A percentile compares a stretch with the other conserved stretches of the same genome.
Conservation (phyloP, 1,140 invertebrate genomes). For the Neuroterus valhalla region DNA sequence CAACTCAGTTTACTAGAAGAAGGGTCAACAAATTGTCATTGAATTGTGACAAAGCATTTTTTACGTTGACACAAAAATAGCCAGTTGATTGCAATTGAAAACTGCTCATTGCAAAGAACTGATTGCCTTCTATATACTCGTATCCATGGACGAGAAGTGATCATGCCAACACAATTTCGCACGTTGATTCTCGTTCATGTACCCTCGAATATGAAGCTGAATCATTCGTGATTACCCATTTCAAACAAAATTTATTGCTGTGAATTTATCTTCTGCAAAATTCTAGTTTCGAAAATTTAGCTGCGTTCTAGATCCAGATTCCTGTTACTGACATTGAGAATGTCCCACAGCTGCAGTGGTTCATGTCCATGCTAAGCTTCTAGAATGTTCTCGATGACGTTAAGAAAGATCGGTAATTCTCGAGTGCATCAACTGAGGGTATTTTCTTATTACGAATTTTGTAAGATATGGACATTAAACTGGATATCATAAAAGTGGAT, state of each 20-base stretch:
- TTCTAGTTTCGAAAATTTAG: neutral
- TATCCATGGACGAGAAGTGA: neutral
- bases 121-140: slow-evolving; percentile 19
- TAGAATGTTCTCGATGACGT: too few species aligned
- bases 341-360: too few species aligned
- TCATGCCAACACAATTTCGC: slow-evolving; percentile 11
- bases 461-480: slow-evolving; percentile 38
- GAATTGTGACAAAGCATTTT: slow-evolving; percentile 10
- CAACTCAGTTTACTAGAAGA: neutral
- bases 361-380: too few species aligned
- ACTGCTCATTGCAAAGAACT: slow-evolving; percentile 1
- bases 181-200: slow-evolving; percentile 7
- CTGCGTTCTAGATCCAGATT: too few species aligned
- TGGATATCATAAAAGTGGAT: slow-evolving; percentile 46
- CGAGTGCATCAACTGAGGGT: neutral
- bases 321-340: too few species aligned
- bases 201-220: neutral
- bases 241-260: neutral
- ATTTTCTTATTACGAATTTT: slow-evolving; percentile 5
- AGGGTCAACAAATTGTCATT: neutral
- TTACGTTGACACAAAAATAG: neutral
- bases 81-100: slow-evolving; percentile 28
- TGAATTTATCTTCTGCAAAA: slow-evolving; percentile 27
- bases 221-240: slow-evolving; percentile 1
- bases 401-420: too few species aligned